phyloP scores from a whole-genome alignment of 2,888 invertebrate species.

The Clostera curtula region DNA sequence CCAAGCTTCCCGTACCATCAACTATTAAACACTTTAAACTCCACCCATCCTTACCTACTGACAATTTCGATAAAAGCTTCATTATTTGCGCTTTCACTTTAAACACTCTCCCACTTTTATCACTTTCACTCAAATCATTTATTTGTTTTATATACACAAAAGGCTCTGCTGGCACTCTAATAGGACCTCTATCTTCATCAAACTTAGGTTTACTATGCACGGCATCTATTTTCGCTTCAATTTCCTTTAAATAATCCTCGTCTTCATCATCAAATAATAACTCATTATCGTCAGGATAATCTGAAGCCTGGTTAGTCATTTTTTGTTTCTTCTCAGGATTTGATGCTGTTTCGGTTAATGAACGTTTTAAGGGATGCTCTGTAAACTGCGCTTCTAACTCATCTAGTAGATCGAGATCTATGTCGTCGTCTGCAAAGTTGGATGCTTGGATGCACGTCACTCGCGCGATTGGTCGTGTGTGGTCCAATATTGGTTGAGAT shows the following conservation, averaged over 20 bases:
- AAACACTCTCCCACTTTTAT: slow-evolving; percentile 55
- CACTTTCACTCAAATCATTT: slow-evolving; percentile 36
- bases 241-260: slow-evolving; percentile 47
- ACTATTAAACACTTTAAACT: slow-evolving; percentile 71
- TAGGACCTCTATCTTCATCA: slow-evolving; percentile 18
- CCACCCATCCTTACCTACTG: slow-evolving; percentile 69
- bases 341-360: slow-evolving; percentile 17
- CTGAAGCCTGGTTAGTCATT: slow-evolving; percentile 31
- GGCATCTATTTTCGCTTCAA: slow-evolving; percentile 45
- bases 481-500: slow-evolving; percentile 21
- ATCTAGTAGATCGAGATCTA: slow-evolving; percentile 50
- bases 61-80: slow-evolving; percentile 70
- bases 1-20: slow-evolving; percentile 72
- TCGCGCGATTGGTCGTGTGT: slow-evolving; percentile 27
- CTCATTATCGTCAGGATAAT: slow-evolving; percentile 47
- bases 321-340: slow-evolving; percentile 49
- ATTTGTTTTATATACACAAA: slow-evolving; percentile 65
- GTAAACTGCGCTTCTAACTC: slow-evolving; percentile 47
- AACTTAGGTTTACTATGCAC: not conserved
- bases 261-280: slow-evolving; percentile 44
- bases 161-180: slow-evolving; percentile 38
- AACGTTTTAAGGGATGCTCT: slow-evolving; percentile 35
- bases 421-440: slow-evolving; percentile 46
- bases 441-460: slow-evolving; percentile 37
- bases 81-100: slow-evolving; percentile 75